These are phyloP conservation scores for Mus minutoides DNA, from an alignment of 2,797 vertebrate genomes.

Conservation along the genomic window DNA sequence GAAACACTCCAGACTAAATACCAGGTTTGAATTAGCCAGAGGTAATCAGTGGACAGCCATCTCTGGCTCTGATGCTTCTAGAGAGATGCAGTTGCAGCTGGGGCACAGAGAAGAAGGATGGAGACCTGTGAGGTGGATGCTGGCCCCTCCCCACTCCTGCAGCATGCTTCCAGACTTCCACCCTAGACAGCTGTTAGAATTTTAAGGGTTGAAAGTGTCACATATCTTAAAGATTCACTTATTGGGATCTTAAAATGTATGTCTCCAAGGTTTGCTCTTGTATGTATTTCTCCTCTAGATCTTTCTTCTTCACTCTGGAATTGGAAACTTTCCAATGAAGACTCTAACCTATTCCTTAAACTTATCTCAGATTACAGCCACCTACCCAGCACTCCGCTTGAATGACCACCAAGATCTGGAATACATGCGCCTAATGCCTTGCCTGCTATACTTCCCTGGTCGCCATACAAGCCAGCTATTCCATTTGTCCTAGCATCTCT, in stretches of 20 bases:
- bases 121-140: background rate
- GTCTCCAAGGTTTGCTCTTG: background rate
- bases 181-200: background rate
- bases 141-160: rapidly evolving
- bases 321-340: constrained; percentile 27
- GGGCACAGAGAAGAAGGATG: background rate
- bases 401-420: background rate
- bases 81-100: background rate
- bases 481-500: background rate
- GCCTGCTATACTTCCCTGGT: background rate
- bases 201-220: background rate
- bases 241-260: background rate
- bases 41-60: background rate
- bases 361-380: background rate
- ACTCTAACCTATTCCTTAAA: background rate
- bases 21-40: background rate
- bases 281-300: background rate
- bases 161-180: background rate
- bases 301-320: background rate
- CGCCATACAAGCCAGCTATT: background rate
- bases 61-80: background rate
- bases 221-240: background rate
- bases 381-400: background rate
- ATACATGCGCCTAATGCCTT: background rate
- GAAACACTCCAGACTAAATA: background rate